Conservation (phyloP, 2,797 vertebrate species). For the Hydrophis major region DNA sequence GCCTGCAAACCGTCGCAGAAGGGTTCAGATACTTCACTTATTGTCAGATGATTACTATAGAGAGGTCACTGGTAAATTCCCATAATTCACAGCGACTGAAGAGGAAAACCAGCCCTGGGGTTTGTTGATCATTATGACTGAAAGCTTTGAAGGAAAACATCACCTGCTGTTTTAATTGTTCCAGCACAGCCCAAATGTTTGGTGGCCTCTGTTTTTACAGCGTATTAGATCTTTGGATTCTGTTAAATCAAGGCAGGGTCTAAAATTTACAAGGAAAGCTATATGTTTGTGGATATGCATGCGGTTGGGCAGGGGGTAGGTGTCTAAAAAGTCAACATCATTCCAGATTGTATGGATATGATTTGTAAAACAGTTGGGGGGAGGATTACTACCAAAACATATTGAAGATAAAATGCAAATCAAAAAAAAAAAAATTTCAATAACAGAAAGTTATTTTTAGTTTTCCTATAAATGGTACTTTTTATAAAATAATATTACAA, state of each 20-base stretch:
- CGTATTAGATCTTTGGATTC: conserved; percentile 42
- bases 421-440: neutral
- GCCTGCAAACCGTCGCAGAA: conserved; percentile 45
- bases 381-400: neutral
- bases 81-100: conserved; percentile 57
- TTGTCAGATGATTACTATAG: conserved; percentile 60
- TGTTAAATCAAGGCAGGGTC: conserved; percentile 55
- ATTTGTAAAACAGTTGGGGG: conserved; percentile 28
- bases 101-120: conserved; percentile 37
- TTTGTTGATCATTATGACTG: conserved; percentile 55
- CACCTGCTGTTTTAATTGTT: conserved; percentile 59
- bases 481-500: neutral
- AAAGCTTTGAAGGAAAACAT: conserved; percentile 64
- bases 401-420: neutral
- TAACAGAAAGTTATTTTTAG: neutral
- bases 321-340: conserved; percentile 11
- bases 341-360: conserved; percentile 44
- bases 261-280: conserved; percentile 52
- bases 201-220: conserved; percentile 28
- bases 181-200: conserved; percentile 46
- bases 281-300: neutral
- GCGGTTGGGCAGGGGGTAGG: neutral
- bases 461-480: neutral
- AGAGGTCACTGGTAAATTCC: conserved; percentile 54
- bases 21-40: conserved; percentile 61